Conservation (phyloP, 2,888 invertebrate species). For the Drosophila quinaria region DNA sequence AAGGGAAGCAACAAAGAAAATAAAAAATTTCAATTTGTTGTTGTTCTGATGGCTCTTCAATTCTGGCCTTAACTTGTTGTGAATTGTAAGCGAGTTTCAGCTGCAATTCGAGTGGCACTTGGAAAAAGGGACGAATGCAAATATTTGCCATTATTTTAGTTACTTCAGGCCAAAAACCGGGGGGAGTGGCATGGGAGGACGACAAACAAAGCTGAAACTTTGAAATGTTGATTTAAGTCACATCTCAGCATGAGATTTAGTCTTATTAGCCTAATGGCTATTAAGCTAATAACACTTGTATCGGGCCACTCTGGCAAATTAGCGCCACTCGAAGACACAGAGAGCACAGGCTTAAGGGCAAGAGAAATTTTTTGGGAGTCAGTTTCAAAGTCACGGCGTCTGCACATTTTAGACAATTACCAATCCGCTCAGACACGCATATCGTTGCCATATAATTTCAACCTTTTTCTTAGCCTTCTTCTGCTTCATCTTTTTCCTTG, state of each 20-base stretch:
- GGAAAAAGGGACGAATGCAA: slow-evolving; percentile 29
- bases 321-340: slow-evolving; percentile 42
- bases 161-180: background rate
- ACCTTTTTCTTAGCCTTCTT: slow-evolving; percentile 19
- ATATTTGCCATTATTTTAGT: slow-evolving; percentile 60
- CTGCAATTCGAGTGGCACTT: slow-evolving; percentile 50
- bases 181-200: slow-evolving; percentile 7
- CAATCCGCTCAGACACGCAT: slow-evolving; percentile 55
- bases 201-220: slow-evolving; percentile 29
- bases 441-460: slow-evolving; percentile 60
- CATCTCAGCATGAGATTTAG: slow-evolving; percentile 14
- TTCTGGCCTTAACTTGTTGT: slow-evolving; percentile 37
- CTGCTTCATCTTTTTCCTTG: background rate
- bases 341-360: slow-evolving; percentile 6
- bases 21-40: slow-evolving; percentile 23
- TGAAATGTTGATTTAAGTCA: slow-evolving; percentile 53
- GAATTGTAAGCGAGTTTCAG: slow-evolving; percentile 27
- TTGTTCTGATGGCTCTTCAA: slow-evolving; percentile 41
- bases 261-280: slow-evolving; percentile 57
- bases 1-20: slow-evolving; percentile 12
- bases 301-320: slow-evolving; percentile 29
- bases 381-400: slow-evolving; percentile 45
- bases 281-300: slow-evolving; percentile 57
- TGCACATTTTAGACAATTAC: slow-evolving; percentile 58
- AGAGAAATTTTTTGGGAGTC: slow-evolving; percentile 15